A percentile compares a stretch with the other conserved stretches of the same genome.
phyloP scores from a whole-genome alignment of 2,113 vertebrate species.

The Notiomystis cincta region DNA sequence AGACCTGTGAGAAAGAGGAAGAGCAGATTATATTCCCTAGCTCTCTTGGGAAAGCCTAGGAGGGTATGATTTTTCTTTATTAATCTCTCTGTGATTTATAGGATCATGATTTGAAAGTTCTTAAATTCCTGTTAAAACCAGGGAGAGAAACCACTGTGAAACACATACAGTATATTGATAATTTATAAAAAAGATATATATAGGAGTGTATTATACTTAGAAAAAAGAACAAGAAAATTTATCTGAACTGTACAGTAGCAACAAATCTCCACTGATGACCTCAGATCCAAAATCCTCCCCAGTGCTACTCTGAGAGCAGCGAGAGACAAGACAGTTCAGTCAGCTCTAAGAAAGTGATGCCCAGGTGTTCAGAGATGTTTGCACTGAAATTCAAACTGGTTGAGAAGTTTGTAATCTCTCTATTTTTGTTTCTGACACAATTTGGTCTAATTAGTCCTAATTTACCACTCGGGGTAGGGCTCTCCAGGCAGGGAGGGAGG shows the following conservation, averaged over 20 bases:
- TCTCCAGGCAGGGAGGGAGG: not conserved
- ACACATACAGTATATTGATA: not conserved
- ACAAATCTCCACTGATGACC: not conserved
- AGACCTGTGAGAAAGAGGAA: slow-evolving; percentile 45
- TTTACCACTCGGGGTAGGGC: not conserved
- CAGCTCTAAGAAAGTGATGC: not conserved
- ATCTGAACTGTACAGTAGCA: not conserved
- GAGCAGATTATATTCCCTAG: slow-evolving; percentile 34
- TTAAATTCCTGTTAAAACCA: not conserved
- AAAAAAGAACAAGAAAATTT: rapidly evolving
- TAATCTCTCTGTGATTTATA: slow-evolving; percentile 1
- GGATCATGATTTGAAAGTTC: not conserved
- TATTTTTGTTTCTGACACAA: slow-evolving; percentile 23
- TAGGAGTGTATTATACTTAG: not conserved
- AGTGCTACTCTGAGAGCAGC: not conserved
- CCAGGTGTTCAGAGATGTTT: slow-evolving; percentile 13
- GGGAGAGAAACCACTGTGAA: not conserved
- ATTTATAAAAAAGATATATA: not conserved
- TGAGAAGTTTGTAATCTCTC: not conserved
- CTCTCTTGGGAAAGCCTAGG: not conserved
- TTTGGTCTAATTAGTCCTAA: slow-evolving; percentile 43
- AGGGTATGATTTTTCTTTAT: not conserved
- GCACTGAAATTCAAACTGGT: slow-evolving; percentile 7
- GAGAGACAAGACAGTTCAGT: not conserved
- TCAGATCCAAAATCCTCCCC: not conserved